Conservation (phyloP, 2,113 vertebrate genomes). For the Pelmatolapia mariae region DNA sequence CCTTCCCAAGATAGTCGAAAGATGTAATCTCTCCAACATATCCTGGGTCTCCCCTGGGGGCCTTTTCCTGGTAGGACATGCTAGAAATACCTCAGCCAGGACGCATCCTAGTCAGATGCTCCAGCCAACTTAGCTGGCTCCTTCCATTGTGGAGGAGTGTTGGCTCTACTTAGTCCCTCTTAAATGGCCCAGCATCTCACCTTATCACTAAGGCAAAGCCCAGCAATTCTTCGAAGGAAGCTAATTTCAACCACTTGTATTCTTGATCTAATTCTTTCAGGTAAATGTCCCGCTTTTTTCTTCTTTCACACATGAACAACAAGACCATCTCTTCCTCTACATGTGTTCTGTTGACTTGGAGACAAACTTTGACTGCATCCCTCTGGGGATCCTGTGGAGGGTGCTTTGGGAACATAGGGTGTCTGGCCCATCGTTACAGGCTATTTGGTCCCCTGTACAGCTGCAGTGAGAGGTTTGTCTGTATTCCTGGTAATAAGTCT, state of each 20-base stretch:
- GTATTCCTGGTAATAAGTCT: not conserved
- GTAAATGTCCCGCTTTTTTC: rapidly evolving
- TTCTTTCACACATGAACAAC: not conserved
- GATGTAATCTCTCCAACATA: not conserved
- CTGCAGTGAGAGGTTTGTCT: not conserved
- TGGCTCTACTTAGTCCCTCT: not conserved
- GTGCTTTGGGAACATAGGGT: not conserved
- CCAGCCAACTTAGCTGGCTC: not conserved
- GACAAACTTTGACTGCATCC: not conserved
- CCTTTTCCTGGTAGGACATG: not conserved
- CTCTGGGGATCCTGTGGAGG: not conserved
- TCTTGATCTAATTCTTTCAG: not conserved
- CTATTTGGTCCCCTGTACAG: not conserved
- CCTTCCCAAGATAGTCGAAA: not conserved
- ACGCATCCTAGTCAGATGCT: not conserved
- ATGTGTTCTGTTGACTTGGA: not conserved
- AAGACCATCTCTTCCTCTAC: not conserved
- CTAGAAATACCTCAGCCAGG: not conserved
- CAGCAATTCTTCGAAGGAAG: not conserved
- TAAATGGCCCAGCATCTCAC: not conserved
- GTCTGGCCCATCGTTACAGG: not conserved
- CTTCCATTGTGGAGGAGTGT: not conserved
- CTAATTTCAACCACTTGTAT: not conserved
- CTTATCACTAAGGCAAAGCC: not conserved
- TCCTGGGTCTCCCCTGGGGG: not conserved